These are phyloP conservation scores for Tholera decimalis DNA, from an alignment of 2,888 invertebrate species.

Conservation along the genomic window DNA sequence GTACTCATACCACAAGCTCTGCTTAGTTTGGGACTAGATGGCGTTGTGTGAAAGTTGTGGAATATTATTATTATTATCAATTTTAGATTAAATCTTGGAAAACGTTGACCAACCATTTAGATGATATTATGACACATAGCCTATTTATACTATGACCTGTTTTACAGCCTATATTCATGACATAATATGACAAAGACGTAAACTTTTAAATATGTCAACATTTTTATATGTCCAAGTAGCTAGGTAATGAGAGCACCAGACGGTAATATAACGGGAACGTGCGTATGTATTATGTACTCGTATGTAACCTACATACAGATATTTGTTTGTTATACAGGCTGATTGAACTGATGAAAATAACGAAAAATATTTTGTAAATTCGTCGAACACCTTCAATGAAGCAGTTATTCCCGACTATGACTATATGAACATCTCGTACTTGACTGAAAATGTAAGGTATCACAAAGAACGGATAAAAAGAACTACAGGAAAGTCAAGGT, in stretches of 20 bases:
- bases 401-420: too few species aligned
- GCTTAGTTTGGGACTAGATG: too few species aligned
- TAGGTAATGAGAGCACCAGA: slow-evolving; percentile 49
- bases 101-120: not conserved
- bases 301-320: not conserved
- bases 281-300: slow-evolving; percentile 13
- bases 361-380: not conserved
- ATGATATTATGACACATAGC: not conserved
- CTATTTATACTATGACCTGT: slow-evolving; percentile 13
- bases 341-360: not conserved
- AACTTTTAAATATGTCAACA: slow-evolving; percentile 11
- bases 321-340: not conserved
- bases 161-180: slow-evolving; percentile 14
- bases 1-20: too few species aligned
- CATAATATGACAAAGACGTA: slow-evolving; percentile 10
- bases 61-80: too few species aligned
- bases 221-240: slow-evolving; percentile 32
- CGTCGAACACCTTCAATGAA: too few species aligned
- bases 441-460: not conserved
- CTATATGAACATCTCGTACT: not conserved
- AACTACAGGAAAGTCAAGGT: too few species aligned
- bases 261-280: slow-evolving; percentile 12
- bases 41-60: too few species aligned
- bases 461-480: too few species aligned
- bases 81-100: not conserved